These are phyloP conservation scores for Gavialis gangeticus DNA, from an alignment of 2,113 vertebrate genomes.

Conservation along the genomic window DNA sequence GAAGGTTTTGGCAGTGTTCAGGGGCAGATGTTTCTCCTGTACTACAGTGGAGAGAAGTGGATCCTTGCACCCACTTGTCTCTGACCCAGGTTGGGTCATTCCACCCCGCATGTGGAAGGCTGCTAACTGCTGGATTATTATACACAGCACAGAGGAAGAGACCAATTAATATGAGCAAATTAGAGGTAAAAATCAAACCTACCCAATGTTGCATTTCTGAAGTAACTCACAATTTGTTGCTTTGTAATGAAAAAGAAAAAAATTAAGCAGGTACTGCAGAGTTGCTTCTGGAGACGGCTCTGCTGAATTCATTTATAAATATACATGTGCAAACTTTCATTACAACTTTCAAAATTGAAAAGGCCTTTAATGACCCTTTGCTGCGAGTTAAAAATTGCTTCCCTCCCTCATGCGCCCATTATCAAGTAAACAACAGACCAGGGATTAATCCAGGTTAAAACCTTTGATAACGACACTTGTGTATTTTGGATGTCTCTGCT, in stretches of 20 bases:
- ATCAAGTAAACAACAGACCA: slow-evolving; percentile 20
- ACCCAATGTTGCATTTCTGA: neutral
- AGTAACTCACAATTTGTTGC: neutral
- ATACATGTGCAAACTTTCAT: slow-evolving; percentile 4
- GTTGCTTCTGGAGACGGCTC: neutral
- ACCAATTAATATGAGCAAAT: slow-evolving; percentile 9
- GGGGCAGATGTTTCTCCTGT: too few relatives aligned
- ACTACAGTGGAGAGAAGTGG: too few relatives aligned
- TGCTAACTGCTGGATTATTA: too few relatives aligned
- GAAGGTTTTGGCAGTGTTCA: too few relatives aligned
- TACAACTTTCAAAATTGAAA: slow-evolving; percentile 35
- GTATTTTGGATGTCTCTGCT: slow-evolving; percentile 16
- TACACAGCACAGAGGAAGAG: neutral
- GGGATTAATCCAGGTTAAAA: slow-evolving; percentile 32
- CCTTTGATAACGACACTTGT: slow-evolving; percentile 25
- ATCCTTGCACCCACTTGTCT: too few relatives aligned
- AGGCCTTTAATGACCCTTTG: slow-evolving; percentile 45
- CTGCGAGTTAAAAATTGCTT: neutral
- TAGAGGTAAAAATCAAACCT: neutral
- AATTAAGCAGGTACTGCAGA: neutral
- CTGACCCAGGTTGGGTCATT: too few relatives aligned
- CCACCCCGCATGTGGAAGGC: too few relatives aligned
- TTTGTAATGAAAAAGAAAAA: neutral
- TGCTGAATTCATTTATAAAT: slow-evolving; percentile 8
- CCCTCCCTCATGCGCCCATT: neutral